Percentiles rank a stretch among this genome's conserved stretches.
These are phyloP conservation scores for Prionailurus viverrinus DNA, from an alignment of 2,113 vertebrate species.

Conservation along the genomic window DNA sequence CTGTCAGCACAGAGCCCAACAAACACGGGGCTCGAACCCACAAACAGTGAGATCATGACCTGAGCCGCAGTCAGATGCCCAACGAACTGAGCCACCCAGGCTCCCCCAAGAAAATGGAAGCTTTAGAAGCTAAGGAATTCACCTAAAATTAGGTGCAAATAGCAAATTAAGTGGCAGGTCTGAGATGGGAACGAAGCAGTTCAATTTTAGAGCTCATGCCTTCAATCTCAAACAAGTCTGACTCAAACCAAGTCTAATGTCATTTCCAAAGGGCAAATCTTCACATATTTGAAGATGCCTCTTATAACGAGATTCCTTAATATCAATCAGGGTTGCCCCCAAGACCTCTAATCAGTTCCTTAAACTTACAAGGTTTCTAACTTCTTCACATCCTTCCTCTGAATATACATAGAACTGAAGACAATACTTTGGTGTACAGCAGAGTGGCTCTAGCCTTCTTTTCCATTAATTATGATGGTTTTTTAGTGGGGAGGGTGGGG, in stretches of 20 bases:
- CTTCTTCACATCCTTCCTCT: conserved; percentile 22
- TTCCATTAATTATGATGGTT: neutral
- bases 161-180: neutral
- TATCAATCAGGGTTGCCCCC: neutral
- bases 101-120: neutral
- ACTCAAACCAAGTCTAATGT: conserved; percentile 29
- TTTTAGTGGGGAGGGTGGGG: accelerated
- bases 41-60: too few species aligned
- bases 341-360: neutral
- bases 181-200: neutral
- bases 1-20: too few species aligned
- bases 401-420: conserved; percentile 50
- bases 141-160: neutral
- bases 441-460: neutral
- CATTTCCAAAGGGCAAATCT: conserved; percentile 48
- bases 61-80: too few species aligned
- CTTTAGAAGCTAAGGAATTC: neutral
- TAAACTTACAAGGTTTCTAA: neutral
- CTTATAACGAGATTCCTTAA: conserved; percentile 42
- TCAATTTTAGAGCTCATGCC: conserved; percentile 37
- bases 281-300: conserved; percentile 19
- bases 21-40: too few species aligned
- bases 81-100: too few species aligned
- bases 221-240: conserved; percentile 51
- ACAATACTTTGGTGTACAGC: neutral